Evolutionary conservation across 1,140 invertebrate genomes (phyloP).

Genomic region (Batillaria attramentaria): DNA sequence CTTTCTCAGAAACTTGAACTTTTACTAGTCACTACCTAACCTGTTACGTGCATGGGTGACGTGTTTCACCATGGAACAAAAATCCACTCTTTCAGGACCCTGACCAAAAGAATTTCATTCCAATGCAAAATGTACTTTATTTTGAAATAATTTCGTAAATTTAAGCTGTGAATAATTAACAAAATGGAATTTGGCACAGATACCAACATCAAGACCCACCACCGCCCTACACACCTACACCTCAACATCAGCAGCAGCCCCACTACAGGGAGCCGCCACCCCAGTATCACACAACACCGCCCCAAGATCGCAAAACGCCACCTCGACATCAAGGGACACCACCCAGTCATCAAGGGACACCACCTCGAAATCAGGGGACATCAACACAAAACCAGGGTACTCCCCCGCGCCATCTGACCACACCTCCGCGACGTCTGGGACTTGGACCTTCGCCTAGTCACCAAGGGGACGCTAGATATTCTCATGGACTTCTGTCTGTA

Average conservation of each 20-base stretch:
- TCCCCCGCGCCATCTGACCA: neutral
- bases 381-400: neutral
- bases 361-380: neutral
- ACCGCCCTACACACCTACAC: neutral
- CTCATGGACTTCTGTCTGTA: slow-evolving; percentile 16
- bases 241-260: neutral
- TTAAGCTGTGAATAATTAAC: too few species aligned
- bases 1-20: too few species aligned
- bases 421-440: slow-evolving; percentile 6
- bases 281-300: neutral
- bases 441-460: neutral
- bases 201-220: neutral
- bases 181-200: too few species aligned
- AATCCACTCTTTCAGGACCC: too few species aligned
- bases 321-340: slow-evolving; percentile 7
- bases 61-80: too few species aligned
- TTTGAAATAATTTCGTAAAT: too few species aligned
- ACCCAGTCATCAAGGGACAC: slow-evolving; percentile 19
- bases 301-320: neutral
- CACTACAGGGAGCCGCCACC: neutral
- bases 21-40: too few species aligned
- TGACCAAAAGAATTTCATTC: too few species aligned
- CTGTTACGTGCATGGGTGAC: too few species aligned
- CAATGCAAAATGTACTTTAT: too few species aligned
- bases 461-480: neutral